Conservation (phyloP, 2,113 vertebrate species). For the Microtus richardsoni region DNA sequence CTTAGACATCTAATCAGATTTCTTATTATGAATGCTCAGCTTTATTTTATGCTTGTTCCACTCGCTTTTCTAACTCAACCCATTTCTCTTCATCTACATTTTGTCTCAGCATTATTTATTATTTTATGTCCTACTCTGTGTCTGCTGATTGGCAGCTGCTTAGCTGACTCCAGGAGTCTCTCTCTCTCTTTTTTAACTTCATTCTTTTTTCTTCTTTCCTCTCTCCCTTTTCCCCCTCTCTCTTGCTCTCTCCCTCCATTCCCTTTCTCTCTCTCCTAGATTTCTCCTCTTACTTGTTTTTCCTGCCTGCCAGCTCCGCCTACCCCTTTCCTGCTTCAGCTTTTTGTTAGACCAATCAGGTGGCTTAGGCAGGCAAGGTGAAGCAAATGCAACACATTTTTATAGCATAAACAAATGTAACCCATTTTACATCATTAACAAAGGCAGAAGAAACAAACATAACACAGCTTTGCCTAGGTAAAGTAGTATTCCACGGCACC, state of each 20-base stretch:
- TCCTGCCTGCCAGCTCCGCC: not conserved
- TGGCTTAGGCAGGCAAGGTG: too few species aligned
- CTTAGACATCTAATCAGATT: not conserved
- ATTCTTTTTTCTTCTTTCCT: not conserved
- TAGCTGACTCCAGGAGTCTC: not conserved
- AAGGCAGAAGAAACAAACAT: too few species aligned
- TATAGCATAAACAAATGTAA: too few species aligned
- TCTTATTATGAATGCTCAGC: not conserved
- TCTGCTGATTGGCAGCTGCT: not conserved
- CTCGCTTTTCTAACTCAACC: not conserved
- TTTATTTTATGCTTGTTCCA: not conserved
- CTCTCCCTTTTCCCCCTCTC: too few species aligned
- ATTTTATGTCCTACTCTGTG: not conserved
- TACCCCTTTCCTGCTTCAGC: too few species aligned
- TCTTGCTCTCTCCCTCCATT: too few species aligned
- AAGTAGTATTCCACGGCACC: too few species aligned
- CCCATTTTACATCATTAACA: too few species aligned
- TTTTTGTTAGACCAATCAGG: too few species aligned
- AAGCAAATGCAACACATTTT: too few species aligned
- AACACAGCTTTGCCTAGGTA: too few species aligned
- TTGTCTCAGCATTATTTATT: not conserved
- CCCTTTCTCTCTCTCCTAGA: not conserved
- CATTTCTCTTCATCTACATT: not conserved
- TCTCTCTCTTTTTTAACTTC: not conserved
- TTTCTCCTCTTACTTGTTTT: not conserved